Base-by-base conservation (phyloP, 2,113 vertebrate species). In the Oxygymnocypris stewartii region DNA sequence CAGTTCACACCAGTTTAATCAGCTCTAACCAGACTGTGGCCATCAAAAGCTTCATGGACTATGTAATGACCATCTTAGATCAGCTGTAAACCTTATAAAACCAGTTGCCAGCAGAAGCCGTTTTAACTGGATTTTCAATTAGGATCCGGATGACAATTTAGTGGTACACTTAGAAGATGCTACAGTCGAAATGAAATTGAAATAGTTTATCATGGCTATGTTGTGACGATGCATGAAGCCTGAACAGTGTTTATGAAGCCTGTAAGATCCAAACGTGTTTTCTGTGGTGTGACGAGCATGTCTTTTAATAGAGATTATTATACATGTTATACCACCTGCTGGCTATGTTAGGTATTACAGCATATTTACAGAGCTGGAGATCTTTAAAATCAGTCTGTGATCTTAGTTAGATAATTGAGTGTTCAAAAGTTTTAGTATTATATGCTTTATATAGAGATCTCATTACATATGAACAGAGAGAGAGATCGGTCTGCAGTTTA, bases 311-410 rank as follows among this genome's bases (percentile, higher is more conserved):
- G 25, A 20, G 61, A 82, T 20, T 35, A 49, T 20, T n/a, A 12
- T 35, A 71, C 28, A 51, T 12, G 37, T 4, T 79, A 18, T 57
- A 20, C 81, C 81, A 79, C 61, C 84, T 88, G 61, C 73, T 84
- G 75, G 57, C 74, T 51, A 65, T 49, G 2, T 20, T 28, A 59
- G 63, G 44, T 47, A 61, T 23, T 69, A 61, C 59, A 47, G 14
- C 28, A 8, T 25, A 81, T 28, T 18, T 42, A 18, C 37, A 80
- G 37, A 44, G 57, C 12, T 63, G 73, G 71, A n/a, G 10, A 44
- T 2, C 6, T 57, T 57, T 57, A 0, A 20, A 57, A 57, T 57
- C 54, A 20, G 54, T 20, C 16, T 54, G 5, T 20, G 18, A 40
- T 1, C 7, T 4, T 71, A 37, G 35, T 20, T 20, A 0, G 35